Evolutionary conservation across 2,888 invertebrate species (phyloP).

Genomic region (Hyles lineata): DNA sequence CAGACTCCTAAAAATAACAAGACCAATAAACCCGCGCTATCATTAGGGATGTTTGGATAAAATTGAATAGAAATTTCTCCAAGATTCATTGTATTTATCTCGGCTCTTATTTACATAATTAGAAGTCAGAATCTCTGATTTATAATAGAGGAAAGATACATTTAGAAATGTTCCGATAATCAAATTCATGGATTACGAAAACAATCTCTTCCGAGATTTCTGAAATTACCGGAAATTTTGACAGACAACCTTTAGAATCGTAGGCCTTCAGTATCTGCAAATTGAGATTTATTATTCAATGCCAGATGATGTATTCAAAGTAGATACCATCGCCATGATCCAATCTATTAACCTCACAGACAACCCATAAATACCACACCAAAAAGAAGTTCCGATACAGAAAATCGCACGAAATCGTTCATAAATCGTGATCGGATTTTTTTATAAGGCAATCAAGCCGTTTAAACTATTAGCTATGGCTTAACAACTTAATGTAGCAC

Average conservation of each 20-base stretch:
- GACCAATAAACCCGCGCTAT: constrained; percentile 1
- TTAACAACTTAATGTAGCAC: constrained; percentile 22
- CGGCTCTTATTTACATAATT: background rate
- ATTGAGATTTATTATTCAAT: no score
- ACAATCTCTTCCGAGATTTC: no score
- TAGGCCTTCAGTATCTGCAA: no score
- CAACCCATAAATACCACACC: background rate
- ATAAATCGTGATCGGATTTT: constrained; percentile 30
- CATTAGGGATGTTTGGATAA: constrained; percentile 17
- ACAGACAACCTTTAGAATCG: no score
- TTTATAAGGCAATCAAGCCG: constrained; percentile 28
- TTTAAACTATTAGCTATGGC: constrained; percentile 24
- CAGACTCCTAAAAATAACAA: background rate
- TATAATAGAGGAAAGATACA: background rate
- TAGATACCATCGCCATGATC: no score
- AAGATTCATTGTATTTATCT: background rate
- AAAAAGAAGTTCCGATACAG: background rate
- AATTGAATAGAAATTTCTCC: background rate
- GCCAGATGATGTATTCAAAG: no score
- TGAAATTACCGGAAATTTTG: no score
- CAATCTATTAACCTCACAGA: background rate
- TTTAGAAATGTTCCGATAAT: background rate
- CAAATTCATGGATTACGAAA: no score
- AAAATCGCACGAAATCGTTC: constrained; percentile 34
- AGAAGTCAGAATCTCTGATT: background rate